Percentiles rank a stretch among this genome's conserved stretches.
phyloP scores from a whole-genome alignment of 2,113 vertebrate species.

The Alligator sinensis region DNA sequence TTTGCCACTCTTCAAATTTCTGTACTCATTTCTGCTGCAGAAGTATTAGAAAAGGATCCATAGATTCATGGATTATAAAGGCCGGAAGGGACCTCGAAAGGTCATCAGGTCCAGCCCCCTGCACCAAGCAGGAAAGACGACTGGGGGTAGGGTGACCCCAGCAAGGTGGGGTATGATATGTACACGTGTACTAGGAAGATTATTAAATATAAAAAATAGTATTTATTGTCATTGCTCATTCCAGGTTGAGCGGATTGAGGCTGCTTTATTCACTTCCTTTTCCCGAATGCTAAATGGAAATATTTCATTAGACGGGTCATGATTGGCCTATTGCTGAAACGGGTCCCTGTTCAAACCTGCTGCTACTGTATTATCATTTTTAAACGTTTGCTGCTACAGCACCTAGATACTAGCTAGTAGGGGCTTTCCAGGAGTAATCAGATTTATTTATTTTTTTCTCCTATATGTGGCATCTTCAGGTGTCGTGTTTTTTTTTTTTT shows the following conservation, averaged over 20 bases:
- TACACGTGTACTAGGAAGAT: neutral
- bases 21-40: neutral
- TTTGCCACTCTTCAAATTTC: neutral
- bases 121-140: no score
- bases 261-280: neutral
- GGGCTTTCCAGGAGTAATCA: neutral
- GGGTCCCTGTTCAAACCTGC: no score
- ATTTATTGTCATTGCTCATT: rapidly evolving
- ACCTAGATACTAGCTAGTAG: neutral
- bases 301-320: neutral
- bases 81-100: no score
- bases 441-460: neutral
- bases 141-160: no score
- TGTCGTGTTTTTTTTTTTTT: neutral
- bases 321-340: neutral
- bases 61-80: no score
- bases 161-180: no score
- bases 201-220: neutral
- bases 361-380: neutral
- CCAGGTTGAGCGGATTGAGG: neutral
- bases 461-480: neutral
- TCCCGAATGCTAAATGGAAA: neutral
- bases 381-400: neutral
- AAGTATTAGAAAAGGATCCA: neutral
- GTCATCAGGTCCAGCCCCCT: no score